These are phyloP conservation scores for Pleuronectes platessa DNA, from an alignment of 2,113 vertebrate species.

Conservation along the genomic window DNA sequence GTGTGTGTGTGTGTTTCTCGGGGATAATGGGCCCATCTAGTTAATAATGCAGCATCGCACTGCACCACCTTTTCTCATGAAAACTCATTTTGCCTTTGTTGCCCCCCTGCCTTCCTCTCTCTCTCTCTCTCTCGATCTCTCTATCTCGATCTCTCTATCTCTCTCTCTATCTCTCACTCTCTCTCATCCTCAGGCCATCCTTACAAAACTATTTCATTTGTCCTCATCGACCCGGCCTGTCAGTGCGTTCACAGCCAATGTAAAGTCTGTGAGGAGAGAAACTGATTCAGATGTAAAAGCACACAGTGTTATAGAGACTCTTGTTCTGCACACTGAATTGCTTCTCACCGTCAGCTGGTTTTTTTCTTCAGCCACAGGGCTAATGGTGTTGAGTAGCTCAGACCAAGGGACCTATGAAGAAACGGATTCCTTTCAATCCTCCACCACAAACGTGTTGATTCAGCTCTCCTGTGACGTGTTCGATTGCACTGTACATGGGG, in stretches of 20 bases:
- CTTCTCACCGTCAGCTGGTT: background rate
- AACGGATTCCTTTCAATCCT: background rate
- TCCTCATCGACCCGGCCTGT: conserved; percentile 43
- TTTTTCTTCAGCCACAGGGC: background rate
- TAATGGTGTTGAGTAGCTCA: conserved; percentile 5
- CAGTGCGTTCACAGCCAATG: conserved; percentile 29
- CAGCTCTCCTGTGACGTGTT: background rate
- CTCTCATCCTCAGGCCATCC: conserved; percentile 18
- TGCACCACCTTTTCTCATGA: conserved; percentile 57
- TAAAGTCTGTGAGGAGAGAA: conserved; percentile 34
- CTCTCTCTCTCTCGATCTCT: background rate
- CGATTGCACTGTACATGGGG: too few relatives aligned
- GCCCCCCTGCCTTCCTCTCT: background rate
- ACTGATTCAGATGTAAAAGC: conserved; percentile 14
- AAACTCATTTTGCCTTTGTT: conserved; percentile 43
- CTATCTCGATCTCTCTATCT: too few relatives aligned
- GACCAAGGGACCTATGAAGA: conserved; percentile 1
- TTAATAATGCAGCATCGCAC: conserved; percentile 70
- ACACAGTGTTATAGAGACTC: background rate
- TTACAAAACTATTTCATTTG: conserved; percentile 57
- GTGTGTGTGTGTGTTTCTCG: background rate
- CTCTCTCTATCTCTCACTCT: background rate
- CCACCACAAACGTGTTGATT: background rate
- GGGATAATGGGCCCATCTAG: conserved; percentile 58
- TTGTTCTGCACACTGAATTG: background rate